Evolutionary conservation across 2,797 vertebrate genomes (phyloP).

Genomic region (Erpetoichthys calabaricus): DNA sequence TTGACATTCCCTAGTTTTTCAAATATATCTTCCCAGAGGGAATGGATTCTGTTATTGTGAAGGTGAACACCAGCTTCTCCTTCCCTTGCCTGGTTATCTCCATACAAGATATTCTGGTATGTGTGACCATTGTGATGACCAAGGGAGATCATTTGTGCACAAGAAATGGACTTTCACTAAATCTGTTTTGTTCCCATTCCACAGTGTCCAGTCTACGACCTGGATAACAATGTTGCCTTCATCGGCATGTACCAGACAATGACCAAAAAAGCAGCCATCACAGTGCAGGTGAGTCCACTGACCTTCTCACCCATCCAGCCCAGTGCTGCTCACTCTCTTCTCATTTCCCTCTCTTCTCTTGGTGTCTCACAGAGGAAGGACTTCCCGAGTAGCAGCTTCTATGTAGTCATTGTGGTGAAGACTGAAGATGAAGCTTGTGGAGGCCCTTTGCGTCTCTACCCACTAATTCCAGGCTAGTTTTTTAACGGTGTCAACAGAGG

Average conservation of each 20-base stretch:
- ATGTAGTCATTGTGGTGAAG: constrained; percentile 92
- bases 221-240: constrained; percentile 97
- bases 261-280: constrained; percentile 92
- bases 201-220: constrained; percentile 89
- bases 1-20: too few species aligned
- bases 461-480: constrained; percentile 44
- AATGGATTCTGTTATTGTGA: constrained; percentile 82
- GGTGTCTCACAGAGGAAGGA: constrained; percentile 66
- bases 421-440: constrained; percentile 88
- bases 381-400: constrained; percentile 89
- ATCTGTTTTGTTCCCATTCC: accelerated
- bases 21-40: constrained; percentile 80
- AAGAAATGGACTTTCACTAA: too few species aligned
- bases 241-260: constrained; percentile 97
- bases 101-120: constrained; percentile 87
- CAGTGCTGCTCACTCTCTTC: background rate
- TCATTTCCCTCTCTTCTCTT: background rate
- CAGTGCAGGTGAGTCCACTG: constrained; percentile 70
- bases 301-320: background rate
- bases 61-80: constrained; percentile 72
- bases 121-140: background rate
- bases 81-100: constrained; percentile 96
- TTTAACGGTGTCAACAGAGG: too few species aligned
- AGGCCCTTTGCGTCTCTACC: constrained; percentile 74
- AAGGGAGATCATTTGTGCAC: background rate